Base-by-base conservation (phyloP, 2,113 vertebrate genomes). In the Sarotherodon lohbergeri region DNA sequence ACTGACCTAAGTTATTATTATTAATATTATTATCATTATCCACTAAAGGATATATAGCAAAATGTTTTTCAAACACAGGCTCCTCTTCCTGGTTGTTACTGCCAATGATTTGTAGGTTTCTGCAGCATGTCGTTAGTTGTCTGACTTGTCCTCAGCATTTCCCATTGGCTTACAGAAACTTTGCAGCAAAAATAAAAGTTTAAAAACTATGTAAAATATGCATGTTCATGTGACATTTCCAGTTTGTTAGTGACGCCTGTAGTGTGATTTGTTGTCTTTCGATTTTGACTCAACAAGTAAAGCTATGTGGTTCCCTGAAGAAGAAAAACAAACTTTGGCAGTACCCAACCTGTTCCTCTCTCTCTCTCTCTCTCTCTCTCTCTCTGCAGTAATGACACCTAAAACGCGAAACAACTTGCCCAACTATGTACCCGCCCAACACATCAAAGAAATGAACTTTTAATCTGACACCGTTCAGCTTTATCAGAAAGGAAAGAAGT, bases 391-490 rank as follows among this genome's bases (percentile, higher is more conserved):
- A 63, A 11, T 19, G 29, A 0, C 2, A 0, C 29, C 27, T 61
- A 8, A 63, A 63, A 63, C 59, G 6, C 11, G 59, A 63, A 63
- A 34, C 59, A 63, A 9, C 57, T 59, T 59, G 27, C 9, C 27
- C 9, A 59, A 59, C 57, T 59, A 59, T 59, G 14, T 27, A 59
- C 32, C 9, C 11, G 32, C 59, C 59, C 16, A 63, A 36, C 59
- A 6, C 61, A 12, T 11, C 41, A 43, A 43, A 43, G 11, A 43
- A 12, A 43, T 22, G 7, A n/a, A 34, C 34, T n/a, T 36, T 66
- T 6, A 0, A 41, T 14, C 63, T 68, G 6, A 14, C 63, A 68
- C 3, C 7, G 10, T 22, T 68, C 34, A 22, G 34, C 0, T 0
- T 14, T 7, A 34, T 66, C 34, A 22, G 4, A 13, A 22, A 57